Evolutionary conservation across 1,140 invertebrate genomes (phyloP).

Genomic region (Cydia pomonella): DNA sequence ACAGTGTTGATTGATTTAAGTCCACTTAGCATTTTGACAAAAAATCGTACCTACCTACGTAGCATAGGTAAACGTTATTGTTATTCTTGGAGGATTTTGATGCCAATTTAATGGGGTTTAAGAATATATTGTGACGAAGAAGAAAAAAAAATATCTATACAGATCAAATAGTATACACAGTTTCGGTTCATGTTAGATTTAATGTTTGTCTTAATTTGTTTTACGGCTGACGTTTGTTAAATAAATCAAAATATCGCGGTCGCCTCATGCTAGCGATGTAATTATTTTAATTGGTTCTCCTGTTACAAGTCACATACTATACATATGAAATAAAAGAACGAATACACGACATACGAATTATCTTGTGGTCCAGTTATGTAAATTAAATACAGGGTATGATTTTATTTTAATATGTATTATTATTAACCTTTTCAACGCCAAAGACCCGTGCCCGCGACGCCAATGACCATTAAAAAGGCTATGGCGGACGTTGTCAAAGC

Average conservation of each 20-base stretch:
- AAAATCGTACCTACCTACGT: neutral
- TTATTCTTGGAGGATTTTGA: neutral
- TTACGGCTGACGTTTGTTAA: neutral
- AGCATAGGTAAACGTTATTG: neutral
- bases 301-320: neutral
- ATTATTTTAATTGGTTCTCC: conserved; percentile 4
- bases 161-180: neutral
- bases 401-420: too few relatives aligned
- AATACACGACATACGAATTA: too few relatives aligned
- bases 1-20: neutral
- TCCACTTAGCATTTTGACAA: neutral
- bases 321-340: too few relatives aligned
- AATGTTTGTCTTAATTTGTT: neutral
- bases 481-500: too few relatives aligned
- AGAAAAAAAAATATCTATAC: neutral
- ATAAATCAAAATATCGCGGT: neutral
- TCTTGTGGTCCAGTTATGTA: neutral
- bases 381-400: neutral
- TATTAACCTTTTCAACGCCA: too few relatives aligned
- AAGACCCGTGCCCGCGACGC: too few relatives aligned
- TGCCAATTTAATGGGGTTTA: neutral
- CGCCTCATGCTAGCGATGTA: neutral
- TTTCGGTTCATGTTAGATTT: neutral
- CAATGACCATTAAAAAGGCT: too few relatives aligned
- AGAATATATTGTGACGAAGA: neutral